Evolutionary conservation across 2,113 vertebrate genomes (phyloP).

Genomic region (Solea senegalensis): DNA sequence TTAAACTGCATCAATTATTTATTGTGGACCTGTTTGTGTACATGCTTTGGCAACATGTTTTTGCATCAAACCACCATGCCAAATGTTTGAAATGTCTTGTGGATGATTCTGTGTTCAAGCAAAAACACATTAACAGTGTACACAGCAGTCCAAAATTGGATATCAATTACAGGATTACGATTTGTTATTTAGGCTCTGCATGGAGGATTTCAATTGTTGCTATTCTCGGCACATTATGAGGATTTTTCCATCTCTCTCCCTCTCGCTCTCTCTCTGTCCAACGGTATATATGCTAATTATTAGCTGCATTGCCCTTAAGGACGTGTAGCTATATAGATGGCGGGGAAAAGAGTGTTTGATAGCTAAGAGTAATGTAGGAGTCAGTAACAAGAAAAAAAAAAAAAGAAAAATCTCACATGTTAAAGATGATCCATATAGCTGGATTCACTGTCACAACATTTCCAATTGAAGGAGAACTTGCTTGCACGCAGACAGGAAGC

Average conservation of each 20-base stretch:
- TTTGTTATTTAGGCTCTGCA: constrained; percentile 24
- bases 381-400: neutral
- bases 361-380: neutral
- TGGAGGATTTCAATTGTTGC: constrained; percentile 30
- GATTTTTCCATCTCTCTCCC: constrained; percentile 18
- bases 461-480: constrained; percentile 51
- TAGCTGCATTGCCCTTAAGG: constrained; percentile 38
- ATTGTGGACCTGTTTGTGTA: neutral
- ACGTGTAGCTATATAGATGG: constrained; percentile 19
- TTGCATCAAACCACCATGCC: neutral
- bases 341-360: neutral
- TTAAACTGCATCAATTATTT: neutral
- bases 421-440: constrained; percentile 48
- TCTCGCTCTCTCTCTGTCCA: constrained; percentile 10
- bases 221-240: constrained; percentile 44
- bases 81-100: neutral
- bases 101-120: constrained; percentile 3
- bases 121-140: constrained; percentile 21
- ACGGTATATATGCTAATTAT: constrained; percentile 46
- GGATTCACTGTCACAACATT: constrained; percentile 47
- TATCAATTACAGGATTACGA: constrained; percentile 43
- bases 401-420: constrained; percentile 22
- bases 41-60: neutral
- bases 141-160: constrained; percentile 27
- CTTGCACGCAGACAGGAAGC: constrained; percentile 49